Base-by-base conservation (phyloP, 1,140 invertebrate species). In the Ruditapes philippinarum region DNA sequence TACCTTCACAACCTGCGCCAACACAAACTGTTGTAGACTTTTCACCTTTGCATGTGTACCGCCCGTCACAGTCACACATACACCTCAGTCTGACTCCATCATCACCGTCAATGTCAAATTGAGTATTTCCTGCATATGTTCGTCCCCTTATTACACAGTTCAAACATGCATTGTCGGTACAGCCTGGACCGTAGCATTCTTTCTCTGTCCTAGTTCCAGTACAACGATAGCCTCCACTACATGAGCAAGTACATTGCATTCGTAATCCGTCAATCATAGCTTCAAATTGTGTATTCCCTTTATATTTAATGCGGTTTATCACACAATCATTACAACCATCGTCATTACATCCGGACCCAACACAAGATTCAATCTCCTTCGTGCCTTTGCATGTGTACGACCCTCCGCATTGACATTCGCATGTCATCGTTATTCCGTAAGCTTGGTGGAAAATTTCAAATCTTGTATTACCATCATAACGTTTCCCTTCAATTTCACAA, bases 351-450 rank as follows among this genome's bases (percentile, higher is more conserved):
- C 42, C 79, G 0, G 65, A 42, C 9, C 87, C 87, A 83, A 70
- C 22, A 54, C 87, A 89, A 36, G 51, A 31, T 36, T 40, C 3
- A 11, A 33, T 33, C 4, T 76, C 45, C 36, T 74, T 89, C 5
- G 68, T 76, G 22, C 87, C 87, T 62, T 83, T 57, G 54, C 87
- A 89, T 12, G 40, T 42, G 40, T 89, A 89, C 1, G 78, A 82
- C n/a, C 87, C 87, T 11, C 80, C 65, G 31, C 87, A 89, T 45
- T 73, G 68, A 76, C 87, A 89, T 9, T 73, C 54, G 40, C 87
- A 89, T 12, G 65, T 51, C 79, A 89, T 83, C 22, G 57, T 3
- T 19, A 83, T 89, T 33, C 54, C 54, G 57, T 89, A 89, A 22
- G 79, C 78, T 28, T 54, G 57, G 49, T 82, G 65, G 68, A 82